Percentiles rank a stretch among this genome's conserved stretches.
phyloP scores from a whole-genome alignment of 2,888 invertebrate genomes.

The Ectobius pallidus region DNA sequence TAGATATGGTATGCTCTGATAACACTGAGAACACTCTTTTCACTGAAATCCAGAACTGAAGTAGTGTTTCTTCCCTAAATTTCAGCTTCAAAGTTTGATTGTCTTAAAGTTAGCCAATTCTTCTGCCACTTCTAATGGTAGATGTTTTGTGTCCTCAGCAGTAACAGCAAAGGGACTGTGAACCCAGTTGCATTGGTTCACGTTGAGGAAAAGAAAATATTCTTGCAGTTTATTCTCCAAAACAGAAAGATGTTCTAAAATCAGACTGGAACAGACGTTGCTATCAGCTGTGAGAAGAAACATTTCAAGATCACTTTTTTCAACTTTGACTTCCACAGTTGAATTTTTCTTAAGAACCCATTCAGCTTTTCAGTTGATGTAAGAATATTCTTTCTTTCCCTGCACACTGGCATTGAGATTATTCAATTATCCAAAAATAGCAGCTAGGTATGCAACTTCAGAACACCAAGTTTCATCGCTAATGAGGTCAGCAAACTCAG shows the following conservation, averaged over 20 bases:
- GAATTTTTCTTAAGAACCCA: background rate
- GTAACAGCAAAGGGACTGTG: background rate
- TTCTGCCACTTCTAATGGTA: background rate
- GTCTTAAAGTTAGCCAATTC: background rate
- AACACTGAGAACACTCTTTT: background rate
- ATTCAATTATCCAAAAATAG: background rate
- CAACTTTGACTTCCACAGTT: background rate
- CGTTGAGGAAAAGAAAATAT: background rate
- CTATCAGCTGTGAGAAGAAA: background rate
- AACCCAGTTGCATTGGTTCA: background rate
- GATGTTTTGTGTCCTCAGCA: background rate
- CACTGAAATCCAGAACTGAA: background rate
- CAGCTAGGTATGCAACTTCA: slow-evolving; percentile 6
- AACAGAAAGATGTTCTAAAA: slow-evolving; percentile 9
- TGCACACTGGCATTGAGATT: slow-evolving; percentile 1
- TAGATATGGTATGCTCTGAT: background rate
- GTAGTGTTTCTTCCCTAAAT: background rate
- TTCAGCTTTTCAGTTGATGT: slow-evolving; percentile 5
- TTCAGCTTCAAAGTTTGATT: slow-evolving; percentile 1
- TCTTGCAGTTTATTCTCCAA: background rate
- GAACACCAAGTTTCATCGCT: background rate
- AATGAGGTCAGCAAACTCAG: slow-evolving; percentile 10
- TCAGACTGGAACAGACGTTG: background rate
- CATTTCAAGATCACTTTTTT: background rate
- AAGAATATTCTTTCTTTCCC: background rate